Conservation (phyloP, 2,888 invertebrate genomes). For the Cephus sareptanus region DNA sequence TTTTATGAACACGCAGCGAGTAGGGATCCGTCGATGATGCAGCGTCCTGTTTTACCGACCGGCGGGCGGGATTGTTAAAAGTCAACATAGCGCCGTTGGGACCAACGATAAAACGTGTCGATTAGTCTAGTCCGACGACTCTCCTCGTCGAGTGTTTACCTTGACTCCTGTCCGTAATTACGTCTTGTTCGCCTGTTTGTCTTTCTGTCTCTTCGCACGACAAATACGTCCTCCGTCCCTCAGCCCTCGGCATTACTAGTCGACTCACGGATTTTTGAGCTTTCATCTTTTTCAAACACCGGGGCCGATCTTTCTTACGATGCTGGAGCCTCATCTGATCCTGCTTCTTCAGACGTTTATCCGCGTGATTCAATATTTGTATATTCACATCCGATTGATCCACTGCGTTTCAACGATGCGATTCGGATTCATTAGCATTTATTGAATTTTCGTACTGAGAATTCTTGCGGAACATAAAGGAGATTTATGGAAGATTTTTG, state of each 20-base stretch:
- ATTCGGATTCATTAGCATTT: background rate
- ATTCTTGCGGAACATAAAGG: background rate
- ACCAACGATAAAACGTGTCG: slow-evolving; percentile 42
- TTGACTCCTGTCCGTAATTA: slow-evolving; percentile 23
- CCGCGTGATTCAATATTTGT: background rate
- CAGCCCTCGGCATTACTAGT: background rate
- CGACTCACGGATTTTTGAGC: background rate
- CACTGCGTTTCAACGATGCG: no score
- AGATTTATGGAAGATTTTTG: background rate
- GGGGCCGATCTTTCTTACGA: background rate
- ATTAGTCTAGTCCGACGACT: slow-evolving; percentile 35
- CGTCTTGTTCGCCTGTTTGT: slow-evolving; percentile 27
- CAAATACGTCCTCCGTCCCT: background rate
- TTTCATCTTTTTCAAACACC: background rate
- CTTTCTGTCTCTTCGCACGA: slow-evolving; percentile 19
- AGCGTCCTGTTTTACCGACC: background rate
- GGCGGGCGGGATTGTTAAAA: background rate
- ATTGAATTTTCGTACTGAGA: background rate
- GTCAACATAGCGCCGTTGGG: slow-evolving; percentile 32
- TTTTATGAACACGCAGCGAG: background rate
- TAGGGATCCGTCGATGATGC: no score
- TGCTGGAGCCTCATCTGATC: background rate
- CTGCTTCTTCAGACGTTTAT: background rate
- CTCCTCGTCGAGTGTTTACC: slow-evolving; percentile 28
- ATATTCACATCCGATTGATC: background rate